Conservation (phyloP, 2,888 invertebrate species). For the Luffia ferchaultella region DNA sequence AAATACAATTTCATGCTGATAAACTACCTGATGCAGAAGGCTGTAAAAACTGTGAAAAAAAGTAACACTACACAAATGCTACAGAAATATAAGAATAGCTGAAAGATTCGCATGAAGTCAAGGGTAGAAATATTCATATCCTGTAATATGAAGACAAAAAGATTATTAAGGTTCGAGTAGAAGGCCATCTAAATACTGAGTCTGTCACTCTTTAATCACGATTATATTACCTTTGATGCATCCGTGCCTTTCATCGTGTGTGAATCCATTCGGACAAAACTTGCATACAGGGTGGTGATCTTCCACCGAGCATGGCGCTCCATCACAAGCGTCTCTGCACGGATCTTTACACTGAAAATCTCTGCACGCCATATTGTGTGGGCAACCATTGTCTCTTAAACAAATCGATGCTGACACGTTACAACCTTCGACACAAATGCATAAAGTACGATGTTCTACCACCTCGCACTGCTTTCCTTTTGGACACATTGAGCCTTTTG, state of each 20-base stretch:
- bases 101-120: slow-evolving; percentile 55
- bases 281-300: slow-evolving; percentile 95
- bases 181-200: slow-evolving; percentile 44
- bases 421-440: slow-evolving; percentile 88
- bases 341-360: slow-evolving; percentile 92
- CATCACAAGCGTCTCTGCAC: slow-evolving; percentile 85
- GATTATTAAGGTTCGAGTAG: slow-evolving; percentile 54
- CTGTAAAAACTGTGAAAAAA: slow-evolving; percentile 52
- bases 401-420: slow-evolving; percentile 88
- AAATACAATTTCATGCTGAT: slow-evolving; percentile 29
- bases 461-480: slow-evolving; percentile 88
- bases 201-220: slow-evolving; percentile 30
- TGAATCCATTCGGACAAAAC: slow-evolving; percentile 94
- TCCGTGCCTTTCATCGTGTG: slow-evolving; percentile 91
- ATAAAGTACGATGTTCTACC: slow-evolving; percentile 85
- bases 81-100: slow-evolving; percentile 47
- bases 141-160: slow-evolving; percentile 65
- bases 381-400: slow-evolving; percentile 88
- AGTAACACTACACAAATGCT: slow-evolving; percentile 52
- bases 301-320: slow-evolving; percentile 92
- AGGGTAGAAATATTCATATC: slow-evolving; percentile 59
- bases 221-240: slow-evolving; percentile 91
- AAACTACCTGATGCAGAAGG: slow-evolving; percentile 58
- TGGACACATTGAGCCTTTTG: slow-evolving; percentile 73
- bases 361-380: slow-evolving; percentile 83